Evolutionary conservation across 1,140 invertebrate species (phyloP).

Genomic region (Archivesica marissinica): DNA sequence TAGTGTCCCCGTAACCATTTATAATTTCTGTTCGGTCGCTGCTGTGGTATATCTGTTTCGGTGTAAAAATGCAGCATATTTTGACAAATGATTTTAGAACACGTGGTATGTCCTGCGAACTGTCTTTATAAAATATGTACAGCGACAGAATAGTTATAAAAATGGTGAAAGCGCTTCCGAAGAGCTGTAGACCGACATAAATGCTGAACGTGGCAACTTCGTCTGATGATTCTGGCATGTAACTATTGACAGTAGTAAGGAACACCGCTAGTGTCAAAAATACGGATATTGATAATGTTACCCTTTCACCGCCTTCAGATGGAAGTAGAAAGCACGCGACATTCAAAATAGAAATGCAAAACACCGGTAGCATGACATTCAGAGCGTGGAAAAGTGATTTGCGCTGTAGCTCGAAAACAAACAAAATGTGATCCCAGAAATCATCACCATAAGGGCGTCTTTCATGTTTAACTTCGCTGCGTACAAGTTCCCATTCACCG

Average conservation of each 20-base stretch:
- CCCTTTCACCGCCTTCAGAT: conserved; percentile 60
- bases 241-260: conserved; percentile 51
- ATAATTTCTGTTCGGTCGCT: neutral
- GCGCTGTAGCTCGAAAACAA: conserved; percentile 5
- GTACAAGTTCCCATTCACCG: conserved; percentile 42
- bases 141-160: conserved; percentile 45
- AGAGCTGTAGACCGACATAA: conserved; percentile 56
- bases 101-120: neutral
- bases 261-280: conserved; percentile 66
- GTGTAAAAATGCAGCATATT: neutral
- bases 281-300: conserved; percentile 63
- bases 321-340: conserved; percentile 61
- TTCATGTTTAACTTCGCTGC: neutral
- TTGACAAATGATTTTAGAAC: neutral
- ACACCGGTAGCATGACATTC: conserved; percentile 62
- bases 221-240: conserved; percentile 63
- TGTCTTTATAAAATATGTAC: conserved; percentile 19
- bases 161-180: conserved; percentile 44
- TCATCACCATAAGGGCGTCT: neutral
- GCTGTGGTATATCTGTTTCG: neutral
- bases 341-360: conserved; percentile 65
- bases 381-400: conserved; percentile 51
- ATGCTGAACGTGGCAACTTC: conserved; percentile 81
- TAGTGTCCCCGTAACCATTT: neutral
- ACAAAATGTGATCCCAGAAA: conserved; percentile 44